Evolutionary conservation across 1,140 invertebrate genomes (phyloP).

Genomic region (Hetaerina americana): DNA sequence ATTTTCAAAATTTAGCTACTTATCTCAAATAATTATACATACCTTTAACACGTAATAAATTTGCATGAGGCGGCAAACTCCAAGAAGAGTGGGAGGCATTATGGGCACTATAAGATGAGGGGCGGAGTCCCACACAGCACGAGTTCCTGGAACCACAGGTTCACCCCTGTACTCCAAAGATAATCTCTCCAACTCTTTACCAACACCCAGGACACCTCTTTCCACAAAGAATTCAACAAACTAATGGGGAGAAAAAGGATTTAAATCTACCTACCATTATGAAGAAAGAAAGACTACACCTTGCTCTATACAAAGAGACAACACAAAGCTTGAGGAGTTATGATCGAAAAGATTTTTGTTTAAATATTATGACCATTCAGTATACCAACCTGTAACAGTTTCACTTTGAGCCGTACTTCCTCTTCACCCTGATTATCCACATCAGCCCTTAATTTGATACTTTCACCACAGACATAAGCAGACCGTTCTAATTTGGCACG

Average conservation of each 20-base stretch:
- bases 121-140: conserved; percentile 50
- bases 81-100: conserved; percentile 63
- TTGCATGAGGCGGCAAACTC: conserved; percentile 61
- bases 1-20: too few relatives aligned
- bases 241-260: conserved; percentile 32
- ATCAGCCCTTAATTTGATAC: conserved; percentile 56
- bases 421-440: conserved; percentile 68
- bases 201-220: conserved; percentile 59
- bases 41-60: conserved; percentile 72
- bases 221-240: conserved; percentile 72
- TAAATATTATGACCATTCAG: too few relatives aligned
- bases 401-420: conserved; percentile 51
- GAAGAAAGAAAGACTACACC: too few relatives aligned
- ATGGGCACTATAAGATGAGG: conserved; percentile 57
- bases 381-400: conserved; percentile 60
- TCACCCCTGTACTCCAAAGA: conserved; percentile 61
- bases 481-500: conserved; percentile 56
- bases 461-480: conserved; percentile 71
- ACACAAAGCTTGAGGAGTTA: too few relatives aligned
- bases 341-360: too few relatives aligned
- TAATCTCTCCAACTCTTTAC: conserved; percentile 53
- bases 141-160: conserved; percentile 42
- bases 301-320: too few relatives aligned
- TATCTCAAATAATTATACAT: conserved; percentile 18
- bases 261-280: too few relatives aligned